Conservation (phyloP, 2,113 vertebrate genomes). For the Eira barbara region DNA sequence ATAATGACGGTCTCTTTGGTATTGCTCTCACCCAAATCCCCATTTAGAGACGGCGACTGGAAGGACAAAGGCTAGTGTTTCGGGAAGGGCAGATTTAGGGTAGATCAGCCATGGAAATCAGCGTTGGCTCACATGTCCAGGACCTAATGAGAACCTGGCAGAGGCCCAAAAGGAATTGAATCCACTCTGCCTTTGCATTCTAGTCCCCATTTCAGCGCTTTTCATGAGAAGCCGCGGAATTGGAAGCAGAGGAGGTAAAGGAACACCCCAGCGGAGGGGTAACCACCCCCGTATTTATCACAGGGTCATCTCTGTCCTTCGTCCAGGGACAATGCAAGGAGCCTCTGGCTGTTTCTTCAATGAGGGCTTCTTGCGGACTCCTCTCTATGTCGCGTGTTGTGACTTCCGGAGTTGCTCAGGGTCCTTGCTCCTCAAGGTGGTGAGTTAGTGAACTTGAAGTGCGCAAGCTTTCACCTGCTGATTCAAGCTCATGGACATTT, state of each 20-base stretch:
- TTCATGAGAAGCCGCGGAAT: constrained; percentile 43
- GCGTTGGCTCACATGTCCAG: constrained; percentile 62
- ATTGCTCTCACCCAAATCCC: constrained; percentile 66
- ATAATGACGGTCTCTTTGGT: constrained; percentile 65
- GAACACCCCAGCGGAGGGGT: not conserved
- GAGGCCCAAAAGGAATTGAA: constrained; percentile 53
- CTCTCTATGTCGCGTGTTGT: not conserved
- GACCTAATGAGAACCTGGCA: constrained; percentile 77
- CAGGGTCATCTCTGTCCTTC: not conserved
- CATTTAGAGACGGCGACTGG: constrained; percentile 57
- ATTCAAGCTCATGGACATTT: not conserved
- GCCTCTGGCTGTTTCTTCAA: not conserved
- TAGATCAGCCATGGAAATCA: constrained; percentile 72
- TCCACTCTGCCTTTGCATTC: constrained; percentile 53
- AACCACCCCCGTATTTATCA: not conserved
- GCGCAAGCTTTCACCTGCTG: not conserved
- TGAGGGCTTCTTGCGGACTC: not conserved
- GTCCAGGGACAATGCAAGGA: not conserved
- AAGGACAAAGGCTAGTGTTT: constrained; percentile 73
- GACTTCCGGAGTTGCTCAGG: not conserved
- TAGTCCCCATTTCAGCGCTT: not conserved
- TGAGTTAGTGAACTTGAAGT: not conserved
- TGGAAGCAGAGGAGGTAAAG: not conserved
- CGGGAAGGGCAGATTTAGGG: constrained; percentile 68
- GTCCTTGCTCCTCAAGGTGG: not conserved